These are phyloP conservation scores for Cephonodes hylas DNA, from an alignment of 2,888 invertebrate species.

Conservation along the genomic window DNA sequence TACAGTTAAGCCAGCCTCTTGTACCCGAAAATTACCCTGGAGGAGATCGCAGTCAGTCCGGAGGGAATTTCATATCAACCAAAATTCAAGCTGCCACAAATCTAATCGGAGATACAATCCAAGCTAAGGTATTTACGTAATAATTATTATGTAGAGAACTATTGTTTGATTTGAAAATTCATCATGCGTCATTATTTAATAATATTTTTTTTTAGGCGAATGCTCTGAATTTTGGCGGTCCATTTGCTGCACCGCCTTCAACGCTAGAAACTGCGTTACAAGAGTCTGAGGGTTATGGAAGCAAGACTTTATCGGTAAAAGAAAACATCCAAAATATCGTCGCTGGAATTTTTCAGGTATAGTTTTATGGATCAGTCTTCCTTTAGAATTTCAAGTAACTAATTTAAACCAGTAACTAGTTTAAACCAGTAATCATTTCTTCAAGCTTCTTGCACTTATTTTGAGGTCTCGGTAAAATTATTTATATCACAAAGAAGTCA, in stretches of 20 bases:
- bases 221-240: conserved; percentile 31
- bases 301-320: conserved; percentile 60
- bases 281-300: conserved; percentile 68
- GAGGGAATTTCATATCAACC: conserved; percentile 40
- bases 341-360: conserved; percentile 69
- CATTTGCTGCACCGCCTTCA: conserved; percentile 49
- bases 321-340: conserved; percentile 63
- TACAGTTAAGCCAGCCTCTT: conserved; percentile 34
- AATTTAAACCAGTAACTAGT: too few species aligned
- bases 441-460: too few species aligned
- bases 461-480: too few species aligned
- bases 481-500: too few species aligned
- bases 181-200: too few species aligned
- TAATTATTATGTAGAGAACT: not conserved
- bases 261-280: conserved; percentile 56
- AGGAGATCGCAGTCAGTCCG: conserved; percentile 35
- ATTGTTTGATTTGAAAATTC: not conserved
- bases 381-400: too few species aligned
- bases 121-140: conserved; percentile 31
- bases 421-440: too few species aligned
- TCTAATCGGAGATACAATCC: conserved; percentile 34
- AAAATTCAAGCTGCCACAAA: conserved; percentile 46
- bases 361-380: not conserved
- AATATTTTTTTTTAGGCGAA: conserved; percentile 6
- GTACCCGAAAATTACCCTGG: conserved; percentile 52